These are phyloP conservation scores for Pelodiscus sinensis DNA, from an alignment of 2,113 vertebrate genomes.

Conservation along the genomic window DNA sequence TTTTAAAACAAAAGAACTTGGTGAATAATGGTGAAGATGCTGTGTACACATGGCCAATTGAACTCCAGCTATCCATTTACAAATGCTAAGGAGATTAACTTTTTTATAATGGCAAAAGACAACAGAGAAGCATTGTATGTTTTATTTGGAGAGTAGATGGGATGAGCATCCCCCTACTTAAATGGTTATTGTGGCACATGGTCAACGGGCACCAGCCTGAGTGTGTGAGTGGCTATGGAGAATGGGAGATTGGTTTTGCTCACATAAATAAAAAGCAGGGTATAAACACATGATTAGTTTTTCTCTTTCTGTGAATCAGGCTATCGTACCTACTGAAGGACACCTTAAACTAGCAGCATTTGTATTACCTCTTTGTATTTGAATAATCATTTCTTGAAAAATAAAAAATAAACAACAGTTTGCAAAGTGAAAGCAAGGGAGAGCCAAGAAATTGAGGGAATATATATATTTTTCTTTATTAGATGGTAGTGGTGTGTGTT, in stretches of 20 bases:
- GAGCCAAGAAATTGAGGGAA: neutral
- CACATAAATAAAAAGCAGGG: neutral
- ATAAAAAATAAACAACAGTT: neutral
- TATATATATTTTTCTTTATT: fast-evolving
- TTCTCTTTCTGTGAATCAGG: neutral
- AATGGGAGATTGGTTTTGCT: neutral
- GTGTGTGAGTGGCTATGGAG: neutral
- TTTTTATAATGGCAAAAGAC: neutral
- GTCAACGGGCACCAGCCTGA: neutral
- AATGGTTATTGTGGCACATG: neutral
- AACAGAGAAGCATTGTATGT: neutral
- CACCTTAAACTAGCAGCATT: neutral
- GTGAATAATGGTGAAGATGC: neutral
- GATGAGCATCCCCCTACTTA: neutral
- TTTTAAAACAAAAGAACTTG: neutral
- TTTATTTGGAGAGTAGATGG: neutral
- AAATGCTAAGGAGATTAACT: neutral
- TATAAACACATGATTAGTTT: neutral
- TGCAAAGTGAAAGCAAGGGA: neutral
- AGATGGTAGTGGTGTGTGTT: neutral
- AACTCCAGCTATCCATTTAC: neutral
- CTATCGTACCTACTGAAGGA: neutral
- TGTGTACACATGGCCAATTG: no score
- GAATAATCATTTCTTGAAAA: neutral
- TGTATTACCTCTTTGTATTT: neutral